Conservation (phyloP, 2,113 vertebrate genomes). For the Macroglossus sobrinus region DNA sequence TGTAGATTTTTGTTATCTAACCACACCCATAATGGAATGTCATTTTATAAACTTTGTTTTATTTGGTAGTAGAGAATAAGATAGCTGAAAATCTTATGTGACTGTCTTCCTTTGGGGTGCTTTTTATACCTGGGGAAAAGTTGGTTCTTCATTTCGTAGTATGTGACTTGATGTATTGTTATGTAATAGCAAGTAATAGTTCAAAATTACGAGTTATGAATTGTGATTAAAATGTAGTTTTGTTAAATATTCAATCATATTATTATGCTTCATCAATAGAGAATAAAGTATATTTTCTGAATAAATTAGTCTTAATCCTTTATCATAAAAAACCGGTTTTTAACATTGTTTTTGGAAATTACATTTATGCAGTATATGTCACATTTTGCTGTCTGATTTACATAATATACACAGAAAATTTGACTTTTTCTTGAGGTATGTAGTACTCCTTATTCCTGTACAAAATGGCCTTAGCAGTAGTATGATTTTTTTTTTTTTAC, state of each 20-base stretch:
- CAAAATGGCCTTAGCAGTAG: neutral
- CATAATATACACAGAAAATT: neutral
- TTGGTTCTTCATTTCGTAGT: constrained; percentile 45
- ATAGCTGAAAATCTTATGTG: neutral
- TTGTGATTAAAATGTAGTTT: neutral
- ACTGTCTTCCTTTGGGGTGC: neutral
- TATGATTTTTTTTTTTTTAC: neutral
- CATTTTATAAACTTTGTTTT: constrained; percentile 49
- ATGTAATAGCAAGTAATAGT: neutral
- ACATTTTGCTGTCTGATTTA: constrained; percentile 5
- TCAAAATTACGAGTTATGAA: constrained; percentile 21
- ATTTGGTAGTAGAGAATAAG: constrained; percentile 18
- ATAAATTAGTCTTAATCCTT: constrained; percentile 13
- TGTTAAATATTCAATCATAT: neutral
- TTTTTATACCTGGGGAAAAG: neutral
- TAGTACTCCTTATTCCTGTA: neutral
- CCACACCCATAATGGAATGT: neutral
- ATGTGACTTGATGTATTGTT: neutral
- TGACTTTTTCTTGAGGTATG: neutral
- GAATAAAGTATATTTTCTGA: neutral
- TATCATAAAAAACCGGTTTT: constrained; percentile 15
- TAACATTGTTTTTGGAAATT: constrained; percentile 19
- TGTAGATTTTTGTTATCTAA: constrained; percentile 31
- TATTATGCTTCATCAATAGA: neutral
- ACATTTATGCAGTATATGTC: neutral